A percentile compares a stretch with the other conserved stretches of the same genome.
Conservation (phyloP, 2,888 invertebrate genomes). For the Osedax fenrisi region DNA sequence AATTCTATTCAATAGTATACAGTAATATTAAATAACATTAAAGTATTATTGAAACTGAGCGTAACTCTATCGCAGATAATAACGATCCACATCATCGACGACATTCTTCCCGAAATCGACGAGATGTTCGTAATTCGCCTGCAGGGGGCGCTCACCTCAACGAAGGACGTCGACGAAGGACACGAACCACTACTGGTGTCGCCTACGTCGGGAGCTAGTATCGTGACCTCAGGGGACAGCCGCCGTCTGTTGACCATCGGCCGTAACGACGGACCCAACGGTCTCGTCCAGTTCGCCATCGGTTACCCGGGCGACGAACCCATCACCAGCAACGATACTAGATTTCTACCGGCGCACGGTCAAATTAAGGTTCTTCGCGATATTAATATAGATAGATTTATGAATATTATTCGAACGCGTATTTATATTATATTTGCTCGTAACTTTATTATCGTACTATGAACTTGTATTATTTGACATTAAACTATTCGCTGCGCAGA, state of each 20-base stretch:
- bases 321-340: conserved; percentile 17
- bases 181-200: conserved; percentile 44
- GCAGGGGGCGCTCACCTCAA: conserved; percentile 46
- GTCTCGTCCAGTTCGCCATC: conserved; percentile 44
- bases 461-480: too few species aligned
- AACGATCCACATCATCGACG: conserved; percentile 39
- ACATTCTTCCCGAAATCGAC: conserved; percentile 42
- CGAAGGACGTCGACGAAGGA: conserved; percentile 39
- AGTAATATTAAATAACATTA: too few species aligned
- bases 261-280: conserved; percentile 45
- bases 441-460: too few species aligned
- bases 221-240: conserved; percentile 25
- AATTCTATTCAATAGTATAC: too few species aligned
- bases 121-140: conserved; percentile 41
- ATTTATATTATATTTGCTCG: too few species aligned
- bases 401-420: too few species aligned
- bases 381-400: too few species aligned
- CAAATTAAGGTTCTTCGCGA: conserved; percentile 18
- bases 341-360: not conserved
- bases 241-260: conserved; percentile 38
- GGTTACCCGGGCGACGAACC: conserved; percentile 34
- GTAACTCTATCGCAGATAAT: conserved; percentile 42
- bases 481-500: conserved; percentile 33
- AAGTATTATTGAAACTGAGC: too few species aligned
- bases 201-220: conserved; percentile 46